Evolutionary conservation across 2,113 vertebrate species (phyloP), one percentile per base, ranked within the genome.

Genomic region (Turdus rufiventris): DNA sequence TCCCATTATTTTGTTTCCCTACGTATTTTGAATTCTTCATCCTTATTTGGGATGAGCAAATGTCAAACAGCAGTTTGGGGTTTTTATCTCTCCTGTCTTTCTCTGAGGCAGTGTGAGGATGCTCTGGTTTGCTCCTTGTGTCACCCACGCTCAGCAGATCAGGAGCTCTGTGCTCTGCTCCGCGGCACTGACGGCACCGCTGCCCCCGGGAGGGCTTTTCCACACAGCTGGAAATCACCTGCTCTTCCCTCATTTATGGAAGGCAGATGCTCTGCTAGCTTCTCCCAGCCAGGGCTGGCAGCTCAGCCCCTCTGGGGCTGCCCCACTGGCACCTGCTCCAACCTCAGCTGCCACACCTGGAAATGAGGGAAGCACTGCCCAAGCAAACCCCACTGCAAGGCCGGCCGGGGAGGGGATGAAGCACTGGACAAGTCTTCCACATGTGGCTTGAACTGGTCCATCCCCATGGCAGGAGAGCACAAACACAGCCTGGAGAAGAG

Each of bases 31-130:
- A 72, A 76, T 70, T 89, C 76, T 65, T 81, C 73, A 21, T 65
- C 63, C 45, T 67, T 40, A 3, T 45, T 38, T 73, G 45, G 66
- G 93, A 93, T 4, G 8, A 47, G 62, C 45, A 76, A 53, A 67
- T 58, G 82, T 91, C 90, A 88, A 93, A 36, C 82, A 93, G 31
- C 31, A 62, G 40, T 24, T 38, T 10, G 10, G 78, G 42, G 7
- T 42, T 91, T 87, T 63, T 42, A 14, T 57, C 5, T 10, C 54
- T 85, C 34, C 50, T 15, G n/a, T 42, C 45, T 89, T 38, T 54
- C 66, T 86, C 42, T 0, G 0, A 60, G 48, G 9, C 0, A 0
- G 42, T 31, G 58, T 4, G 26, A 61, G 3, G 36, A 43, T 7
- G 60, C 34, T 7, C 20, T 60, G 76, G 54, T 68, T 53, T 45